phyloP scores from a whole-genome alignment of 2,888 invertebrate genomes.

The Strigamia transsilvanica region DNA sequence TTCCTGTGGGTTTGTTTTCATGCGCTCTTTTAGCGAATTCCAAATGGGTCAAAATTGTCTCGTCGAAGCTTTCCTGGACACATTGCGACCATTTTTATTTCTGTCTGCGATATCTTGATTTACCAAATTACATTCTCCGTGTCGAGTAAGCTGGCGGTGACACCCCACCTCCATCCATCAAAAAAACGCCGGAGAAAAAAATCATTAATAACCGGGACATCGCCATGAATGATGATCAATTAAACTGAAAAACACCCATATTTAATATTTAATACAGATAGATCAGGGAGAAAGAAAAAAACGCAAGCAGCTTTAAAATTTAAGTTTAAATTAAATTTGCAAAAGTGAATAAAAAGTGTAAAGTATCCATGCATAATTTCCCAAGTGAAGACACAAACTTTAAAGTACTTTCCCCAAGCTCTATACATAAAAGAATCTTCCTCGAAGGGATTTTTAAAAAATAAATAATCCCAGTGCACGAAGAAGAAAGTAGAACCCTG shows the following conservation, averaged over 20 bases:
- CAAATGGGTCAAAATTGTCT: background rate
- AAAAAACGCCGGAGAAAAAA: background rate
- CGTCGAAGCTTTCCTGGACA: background rate
- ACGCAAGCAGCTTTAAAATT: background rate
- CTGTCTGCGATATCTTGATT: background rate
- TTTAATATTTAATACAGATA: background rate
- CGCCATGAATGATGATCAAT: conserved; percentile 8
- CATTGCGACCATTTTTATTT: background rate
- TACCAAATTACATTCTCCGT: background rate
- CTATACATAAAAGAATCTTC: background rate
- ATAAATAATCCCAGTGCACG: conserved; percentile 21
- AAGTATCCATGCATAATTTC: background rate
- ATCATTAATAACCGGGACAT: background rate
- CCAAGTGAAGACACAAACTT: background rate
- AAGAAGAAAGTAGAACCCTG: conserved; percentile 14
- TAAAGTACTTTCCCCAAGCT: background rate
- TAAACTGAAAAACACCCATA: background rate
- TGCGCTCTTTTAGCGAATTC: background rate
- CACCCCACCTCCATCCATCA: background rate
- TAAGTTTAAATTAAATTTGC: conserved; percentile 8
- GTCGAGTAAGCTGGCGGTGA: background rate
- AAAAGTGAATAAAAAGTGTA: background rate
- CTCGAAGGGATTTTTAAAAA: conserved; percentile 5
- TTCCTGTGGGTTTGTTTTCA: background rate
- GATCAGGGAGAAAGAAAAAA: background rate